Evolutionary conservation across 2,797 vertebrate genomes (phyloP).

Genomic region (Florisuga fusca): DNA sequence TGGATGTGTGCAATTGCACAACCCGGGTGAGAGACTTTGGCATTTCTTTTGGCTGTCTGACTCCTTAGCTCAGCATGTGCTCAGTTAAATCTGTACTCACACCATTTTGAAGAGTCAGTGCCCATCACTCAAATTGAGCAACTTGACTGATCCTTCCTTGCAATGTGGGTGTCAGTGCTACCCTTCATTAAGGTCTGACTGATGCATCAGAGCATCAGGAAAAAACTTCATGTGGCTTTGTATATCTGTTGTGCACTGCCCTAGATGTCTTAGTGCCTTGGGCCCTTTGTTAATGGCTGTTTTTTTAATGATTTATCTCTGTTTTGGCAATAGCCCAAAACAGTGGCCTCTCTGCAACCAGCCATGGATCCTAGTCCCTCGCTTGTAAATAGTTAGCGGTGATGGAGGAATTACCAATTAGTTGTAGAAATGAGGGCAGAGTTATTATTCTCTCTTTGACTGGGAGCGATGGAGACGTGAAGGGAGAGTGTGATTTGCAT

Average conservation of each 20-base stretch:
- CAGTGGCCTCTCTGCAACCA: conserved; percentile 3
- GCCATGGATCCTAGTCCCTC: neutral
- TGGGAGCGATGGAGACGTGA: neutral
- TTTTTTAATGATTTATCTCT: conserved; percentile 61
- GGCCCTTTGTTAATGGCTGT: neutral
- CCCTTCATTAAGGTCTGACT: neutral
- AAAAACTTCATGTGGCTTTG: neutral
- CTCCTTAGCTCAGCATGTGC: neutral
- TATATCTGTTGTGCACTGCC: rapidly evolving
- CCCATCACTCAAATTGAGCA: conserved; percentile 15
- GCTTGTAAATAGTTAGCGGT: neutral
- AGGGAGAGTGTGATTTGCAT: neutral
- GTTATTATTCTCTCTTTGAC: neutral
- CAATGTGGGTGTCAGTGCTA: neutral
- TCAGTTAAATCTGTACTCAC: conserved; percentile 27
- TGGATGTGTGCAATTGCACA: conserved; percentile 1
- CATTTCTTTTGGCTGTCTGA: neutral
- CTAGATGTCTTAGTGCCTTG: neutral
- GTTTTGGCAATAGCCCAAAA: conserved; percentile 45
- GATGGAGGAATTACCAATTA: conserved; percentile 19
- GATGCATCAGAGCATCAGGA: neutral
- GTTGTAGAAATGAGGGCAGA: neutral
- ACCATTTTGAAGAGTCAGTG: conserved; percentile 37
- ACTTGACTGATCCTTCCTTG: conserved; percentile 28
- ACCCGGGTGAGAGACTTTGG: conserved; percentile 5